phyloP scores from a whole-genome alignment of 2,113 vertebrate genomes.

The Glareola pratincola region DNA sequence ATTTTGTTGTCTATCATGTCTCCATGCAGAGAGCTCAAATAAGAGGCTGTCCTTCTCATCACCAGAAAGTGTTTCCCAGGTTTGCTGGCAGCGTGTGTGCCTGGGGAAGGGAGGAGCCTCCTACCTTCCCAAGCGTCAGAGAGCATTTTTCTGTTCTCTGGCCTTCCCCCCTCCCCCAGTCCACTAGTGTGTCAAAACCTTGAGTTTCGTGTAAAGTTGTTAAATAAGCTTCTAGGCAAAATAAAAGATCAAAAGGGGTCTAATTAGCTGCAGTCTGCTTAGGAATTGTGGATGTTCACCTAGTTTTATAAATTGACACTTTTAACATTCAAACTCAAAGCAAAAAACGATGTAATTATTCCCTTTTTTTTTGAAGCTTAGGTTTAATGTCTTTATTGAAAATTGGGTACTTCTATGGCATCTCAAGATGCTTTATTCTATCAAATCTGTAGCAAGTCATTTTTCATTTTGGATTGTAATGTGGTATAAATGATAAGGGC shows the following conservation, averaged over 20 bases:
- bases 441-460: conserved; percentile 64
- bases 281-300: conserved; percentile 68
- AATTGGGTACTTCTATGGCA: conserved; percentile 60
- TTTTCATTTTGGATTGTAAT: conserved; percentile 73
- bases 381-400: conserved; percentile 72
- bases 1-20: neutral
- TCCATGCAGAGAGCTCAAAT: neutral
- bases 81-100: neutral
- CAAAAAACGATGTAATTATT: conserved; percentile 72
- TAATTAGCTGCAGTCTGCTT: conserved; percentile 70
- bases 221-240: conserved; percentile 70
- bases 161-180: neutral
- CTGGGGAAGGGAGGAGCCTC: neutral
- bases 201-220: conserved; percentile 62
- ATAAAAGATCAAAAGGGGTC: conserved; percentile 69
- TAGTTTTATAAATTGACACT: conserved; percentile 72
- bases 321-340: conserved; percentile 71
- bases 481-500: conserved; percentile 65
- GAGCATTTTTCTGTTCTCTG: neutral
- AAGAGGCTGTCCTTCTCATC: neutral
- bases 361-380: conserved; percentile 64
- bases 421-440: conserved; percentile 70
- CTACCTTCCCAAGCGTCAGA: neutral
- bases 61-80: neutral
- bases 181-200: conserved; percentile 27